Evolutionary conservation across 2,888 invertebrate genomes (phyloP).

Genomic region (Polylopha cassiicola): DNA sequence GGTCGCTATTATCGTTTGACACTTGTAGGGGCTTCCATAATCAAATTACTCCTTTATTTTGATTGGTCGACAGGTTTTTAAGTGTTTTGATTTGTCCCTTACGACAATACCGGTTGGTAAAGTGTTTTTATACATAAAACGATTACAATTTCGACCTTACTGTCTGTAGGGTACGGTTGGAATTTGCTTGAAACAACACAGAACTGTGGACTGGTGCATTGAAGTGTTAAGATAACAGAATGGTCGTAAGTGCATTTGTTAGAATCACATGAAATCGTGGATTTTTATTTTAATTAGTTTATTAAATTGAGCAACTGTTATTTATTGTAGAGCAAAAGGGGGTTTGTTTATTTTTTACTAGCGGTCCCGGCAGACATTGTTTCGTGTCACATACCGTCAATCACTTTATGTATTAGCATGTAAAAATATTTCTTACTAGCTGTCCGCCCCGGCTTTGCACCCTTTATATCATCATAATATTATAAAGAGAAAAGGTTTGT

Average conservation of each 20-base stretch:
- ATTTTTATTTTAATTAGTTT: constrained; percentile 17
- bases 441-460: no score
- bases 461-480: no score
- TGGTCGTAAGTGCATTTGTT: constrained; percentile 58
- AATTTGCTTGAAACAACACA: constrained; percentile 30
- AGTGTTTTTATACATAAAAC: constrained; percentile 54
- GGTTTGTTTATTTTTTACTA: no score
- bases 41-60: constrained; percentile 63
- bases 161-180: constrained; percentile 11
- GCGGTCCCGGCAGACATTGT: no score
- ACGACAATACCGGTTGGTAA: constrained; percentile 61
- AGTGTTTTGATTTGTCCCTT: constrained; percentile 67
- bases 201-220: constrained; percentile 57
- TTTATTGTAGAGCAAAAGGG: no score
- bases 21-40: no score
- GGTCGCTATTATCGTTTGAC: no score
- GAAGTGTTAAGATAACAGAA: constrained; percentile 62
- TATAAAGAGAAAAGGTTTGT: no score
- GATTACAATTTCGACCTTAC: constrained; percentile 26
- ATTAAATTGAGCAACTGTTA: constrained; percentile 4
- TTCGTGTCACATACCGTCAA: no score
- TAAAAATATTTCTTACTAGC: no score
- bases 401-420: no score
- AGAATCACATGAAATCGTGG: constrained; percentile 53
- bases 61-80: constrained; percentile 58